Evolutionary conservation across 1,140 invertebrate species (phyloP), one percentile per base, ranked within the genome.

Genomic region (Teleopsis dalmanni): DNA sequence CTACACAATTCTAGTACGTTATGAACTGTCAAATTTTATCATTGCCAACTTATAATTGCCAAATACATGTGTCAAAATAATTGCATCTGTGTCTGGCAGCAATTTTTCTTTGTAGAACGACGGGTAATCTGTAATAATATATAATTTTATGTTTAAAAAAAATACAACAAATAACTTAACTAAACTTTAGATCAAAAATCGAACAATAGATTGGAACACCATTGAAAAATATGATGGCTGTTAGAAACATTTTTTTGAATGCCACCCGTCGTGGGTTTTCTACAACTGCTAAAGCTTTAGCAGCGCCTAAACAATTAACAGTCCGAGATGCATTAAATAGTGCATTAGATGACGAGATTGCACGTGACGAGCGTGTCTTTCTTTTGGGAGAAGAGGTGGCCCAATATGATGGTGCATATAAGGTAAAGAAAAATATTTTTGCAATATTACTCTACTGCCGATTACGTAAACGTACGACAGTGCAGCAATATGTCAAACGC

Each of bases 371-470:
- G 25, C 81, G 80, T 48, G 95, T 99, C 0, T 96, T 98, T 72
- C 62, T 99, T 16, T 59, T 99, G 34, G 96, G 96, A 27, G 96
- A 98, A 74, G 96, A 99, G 77, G 96, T 99, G 1, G 95, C 95
- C n/a, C 80, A 88, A 72, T 99, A 98, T 62, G 95, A 99, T 70
- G 96, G 96, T 48, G 95, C 95, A 19, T 99, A 98, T 60, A 99
- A 98, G 85, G 85, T 93, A 21, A 57, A 53, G 43, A 34, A 23
- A 47, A 54, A 40, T 18, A 46, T 40, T 35, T 46, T 29, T 54
- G 44, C 47, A 33, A 47, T 36, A 40, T 5, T 11, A 3, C 11
- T 13, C 10, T 38, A 4, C 19, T 35, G 11, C 19, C 54, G 63
- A 59, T 70, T 70, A 70, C 66, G 66, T 70, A 70, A 70, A 69